Conservation (phyloP, 2,888 invertebrate species). For the Thymelicus lineola region DNA sequence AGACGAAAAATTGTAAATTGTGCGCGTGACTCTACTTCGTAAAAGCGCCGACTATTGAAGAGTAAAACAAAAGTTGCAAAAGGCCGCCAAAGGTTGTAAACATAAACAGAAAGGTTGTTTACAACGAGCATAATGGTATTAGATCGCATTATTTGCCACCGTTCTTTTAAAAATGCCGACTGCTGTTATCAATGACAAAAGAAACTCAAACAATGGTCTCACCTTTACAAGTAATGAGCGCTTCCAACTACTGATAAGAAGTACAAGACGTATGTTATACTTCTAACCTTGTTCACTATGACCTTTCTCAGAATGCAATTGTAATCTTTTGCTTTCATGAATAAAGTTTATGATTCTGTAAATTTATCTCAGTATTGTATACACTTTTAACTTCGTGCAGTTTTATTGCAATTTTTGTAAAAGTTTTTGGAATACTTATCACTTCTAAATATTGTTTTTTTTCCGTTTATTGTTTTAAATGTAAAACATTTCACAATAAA, state of each 20-base stretch:
- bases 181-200: conserved; percentile 14
- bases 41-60: conserved; percentile 59
- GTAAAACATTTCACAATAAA: no score
- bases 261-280: not conserved
- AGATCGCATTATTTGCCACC: conserved; percentile 71
- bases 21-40: conserved; percentile 38
- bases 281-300: conserved; percentile 32
- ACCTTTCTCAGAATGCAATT: conserved; percentile 29
- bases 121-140: conserved; percentile 67
- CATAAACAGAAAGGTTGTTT: conserved; percentile 58
- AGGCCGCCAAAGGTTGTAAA: conserved; percentile 57
- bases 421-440: no score
- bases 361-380: not conserved
- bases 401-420: no score
- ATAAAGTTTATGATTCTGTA: conserved; percentile 22
- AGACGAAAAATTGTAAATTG: conserved; percentile 4
- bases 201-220: conserved; percentile 22
- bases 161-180: conserved; percentile 65
- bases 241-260: conserved; percentile 32
- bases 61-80: conserved; percentile 53
- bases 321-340: conserved; percentile 1
- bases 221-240: conserved; percentile 12
- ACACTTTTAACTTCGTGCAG: not conserved
- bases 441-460: not conserved
- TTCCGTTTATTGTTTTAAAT: not conserved